A percentile compares a stretch with the other conserved stretches of the same genome.
These are phyloP conservation scores for Pangasianodon gigas DNA, from an alignment of 2,113 vertebrate species.

Conservation along the genomic window DNA sequence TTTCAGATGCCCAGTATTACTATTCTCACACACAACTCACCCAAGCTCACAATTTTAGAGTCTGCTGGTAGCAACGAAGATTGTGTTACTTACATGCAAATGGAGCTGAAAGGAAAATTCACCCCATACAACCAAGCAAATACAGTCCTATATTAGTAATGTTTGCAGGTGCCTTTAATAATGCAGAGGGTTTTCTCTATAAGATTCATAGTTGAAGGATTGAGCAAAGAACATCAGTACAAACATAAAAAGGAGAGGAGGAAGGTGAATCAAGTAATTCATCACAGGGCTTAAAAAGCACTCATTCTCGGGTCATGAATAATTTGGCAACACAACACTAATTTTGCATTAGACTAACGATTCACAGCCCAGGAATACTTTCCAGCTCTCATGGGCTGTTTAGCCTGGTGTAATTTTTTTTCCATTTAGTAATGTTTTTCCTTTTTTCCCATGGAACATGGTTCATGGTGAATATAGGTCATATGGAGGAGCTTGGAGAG, in stretches of 20 bases:
- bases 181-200: constrained; percentile 56
- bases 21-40: background rate
- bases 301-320: constrained; percentile 75
- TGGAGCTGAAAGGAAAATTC: constrained; percentile 5
- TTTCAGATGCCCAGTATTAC: constrained; percentile 7
- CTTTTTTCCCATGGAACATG: constrained; percentile 64
- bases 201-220: constrained; percentile 30
- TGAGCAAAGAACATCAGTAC: constrained; percentile 33
- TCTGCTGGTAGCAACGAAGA: background rate
- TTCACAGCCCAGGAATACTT: constrained; percentile 81
- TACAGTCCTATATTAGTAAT: constrained; percentile 61
- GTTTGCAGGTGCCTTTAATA: constrained; percentile 66
- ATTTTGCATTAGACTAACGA: constrained; percentile 83
- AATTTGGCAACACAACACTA: constrained; percentile 77
- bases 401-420: constrained; percentile 60
- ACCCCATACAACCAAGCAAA: constrained; percentile 41
- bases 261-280: constrained; percentile 69
- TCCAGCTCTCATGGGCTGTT: constrained; percentile 67
- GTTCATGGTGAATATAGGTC: constrained; percentile 75
- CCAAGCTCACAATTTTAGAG: background rate
- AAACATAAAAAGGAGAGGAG: constrained; percentile 30
- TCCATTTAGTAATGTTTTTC: constrained; percentile 68
- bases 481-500: constrained; percentile 69
- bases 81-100: background rate
- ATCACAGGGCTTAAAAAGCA: constrained; percentile 70